These are phyloP conservation scores for Agrochola lychnidis DNA, from an alignment of 2,888 invertebrate genomes.

Conservation along the genomic window DNA sequence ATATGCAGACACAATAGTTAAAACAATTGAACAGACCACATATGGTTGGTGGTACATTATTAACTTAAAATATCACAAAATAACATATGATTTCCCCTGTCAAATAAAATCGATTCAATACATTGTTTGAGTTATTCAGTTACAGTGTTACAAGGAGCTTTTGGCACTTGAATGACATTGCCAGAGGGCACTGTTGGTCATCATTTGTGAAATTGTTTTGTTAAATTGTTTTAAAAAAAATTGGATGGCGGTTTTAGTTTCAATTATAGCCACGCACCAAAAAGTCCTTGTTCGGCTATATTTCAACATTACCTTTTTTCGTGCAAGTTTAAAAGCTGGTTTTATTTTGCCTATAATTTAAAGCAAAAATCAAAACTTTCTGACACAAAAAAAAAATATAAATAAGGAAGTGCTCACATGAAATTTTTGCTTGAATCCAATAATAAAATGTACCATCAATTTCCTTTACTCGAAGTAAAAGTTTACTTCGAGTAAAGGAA, in stretches of 20 bases:
- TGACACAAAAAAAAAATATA: conserved; percentile 23
- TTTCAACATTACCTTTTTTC: not conserved
- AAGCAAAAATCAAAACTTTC: not conserved
- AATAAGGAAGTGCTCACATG: not conserved
- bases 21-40: too few species aligned
- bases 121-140: not conserved
- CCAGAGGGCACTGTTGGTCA: not conserved
- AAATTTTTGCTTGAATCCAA: not conserved
- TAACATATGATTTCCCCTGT: not conserved
- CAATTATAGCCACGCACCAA: too few species aligned
- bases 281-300: not conserved
- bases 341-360: too few species aligned
- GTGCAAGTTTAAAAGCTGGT: not conserved
- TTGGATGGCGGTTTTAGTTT: too few species aligned
- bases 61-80: not conserved
- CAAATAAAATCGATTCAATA: conserved; percentile 8
- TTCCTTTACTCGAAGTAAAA: not conserved
- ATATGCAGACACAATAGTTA: too few species aligned
- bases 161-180: not conserved
- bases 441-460: not conserved
- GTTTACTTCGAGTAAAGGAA: too few species aligned
- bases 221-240: not conserved
- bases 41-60: not conserved
- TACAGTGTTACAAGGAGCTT: not conserved
- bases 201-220: too few species aligned